Evolutionary conservation across 2,888 invertebrate species (phyloP).

Genomic region (Papilio gigon): DNA sequence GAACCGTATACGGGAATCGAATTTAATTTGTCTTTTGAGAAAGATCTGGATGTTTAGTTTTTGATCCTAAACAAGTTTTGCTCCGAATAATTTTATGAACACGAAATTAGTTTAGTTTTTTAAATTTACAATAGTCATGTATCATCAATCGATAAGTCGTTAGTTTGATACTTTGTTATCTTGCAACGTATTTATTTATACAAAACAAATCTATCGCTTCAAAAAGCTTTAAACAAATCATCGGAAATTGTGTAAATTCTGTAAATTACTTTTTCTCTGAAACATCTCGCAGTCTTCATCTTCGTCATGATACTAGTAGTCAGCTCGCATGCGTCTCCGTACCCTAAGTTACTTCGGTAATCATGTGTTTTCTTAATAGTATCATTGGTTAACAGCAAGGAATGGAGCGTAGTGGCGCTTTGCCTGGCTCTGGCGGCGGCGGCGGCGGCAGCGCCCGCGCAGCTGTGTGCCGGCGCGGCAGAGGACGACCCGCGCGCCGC

Average conservation of each 20-base stretch:
- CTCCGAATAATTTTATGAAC: too few species aligned
- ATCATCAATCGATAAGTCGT: too few species aligned
- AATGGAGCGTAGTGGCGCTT: constrained; percentile 61
- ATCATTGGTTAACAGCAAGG: constrained; percentile 53
- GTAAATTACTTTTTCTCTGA: too few species aligned
- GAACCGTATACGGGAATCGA: background rate
- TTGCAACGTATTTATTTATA: background rate
- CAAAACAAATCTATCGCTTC: background rate
- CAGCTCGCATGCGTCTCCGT: too few species aligned
- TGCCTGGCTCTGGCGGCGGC: constrained; percentile 60
- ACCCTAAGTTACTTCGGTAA: too few species aligned
- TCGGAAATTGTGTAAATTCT: too few species aligned
- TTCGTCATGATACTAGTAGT: too few species aligned
- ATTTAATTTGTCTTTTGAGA: constrained; percentile 9
- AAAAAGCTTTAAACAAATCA: too few species aligned
- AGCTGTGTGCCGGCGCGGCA: constrained; percentile 83
- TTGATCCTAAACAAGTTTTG: background rate
- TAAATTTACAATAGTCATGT: background rate
- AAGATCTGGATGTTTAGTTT: background rate
- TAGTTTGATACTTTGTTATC: too few species aligned
- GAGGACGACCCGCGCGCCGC: constrained; percentile 85
- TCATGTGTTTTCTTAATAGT: background rate
- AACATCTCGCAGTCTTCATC: too few species aligned
- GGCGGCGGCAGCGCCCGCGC: constrained; percentile 70
- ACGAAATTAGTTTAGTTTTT: background rate